phyloP scores from a whole-genome alignment of 2,888 invertebrate genomes.

The Drosophila recens region DNA sequence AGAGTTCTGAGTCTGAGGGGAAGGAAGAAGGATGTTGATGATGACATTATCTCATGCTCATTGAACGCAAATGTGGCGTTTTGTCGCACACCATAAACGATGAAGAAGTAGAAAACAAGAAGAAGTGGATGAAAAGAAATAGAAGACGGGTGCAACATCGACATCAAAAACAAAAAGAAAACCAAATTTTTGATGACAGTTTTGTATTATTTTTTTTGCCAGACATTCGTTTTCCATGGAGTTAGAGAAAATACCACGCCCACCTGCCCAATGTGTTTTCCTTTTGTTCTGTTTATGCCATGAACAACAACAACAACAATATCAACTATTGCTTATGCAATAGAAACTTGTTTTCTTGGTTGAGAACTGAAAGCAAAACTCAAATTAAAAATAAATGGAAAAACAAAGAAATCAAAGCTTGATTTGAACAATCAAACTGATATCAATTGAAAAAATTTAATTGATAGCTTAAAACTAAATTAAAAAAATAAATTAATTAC shows the following conservation, averaged over 20 bases:
- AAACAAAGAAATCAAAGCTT: background rate
- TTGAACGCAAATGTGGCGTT: conserved; percentile 79
- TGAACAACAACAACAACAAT: background rate
- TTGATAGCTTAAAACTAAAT: background rate
- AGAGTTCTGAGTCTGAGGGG: background rate
- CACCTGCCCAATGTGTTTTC: conserved; percentile 13
- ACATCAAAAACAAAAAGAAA: conserved; percentile 6
- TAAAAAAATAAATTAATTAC: no score
- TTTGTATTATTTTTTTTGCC: conserved; percentile 8
- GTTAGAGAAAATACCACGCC: background rate
- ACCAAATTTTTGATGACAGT: conserved; percentile 26
- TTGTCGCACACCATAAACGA: conserved; percentile 66
- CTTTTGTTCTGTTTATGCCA: background rate
- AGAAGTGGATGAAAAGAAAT: conserved; percentile 13
- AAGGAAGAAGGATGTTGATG: conserved; percentile 63
- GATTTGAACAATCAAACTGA: background rate
- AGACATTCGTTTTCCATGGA: conserved; percentile 33
- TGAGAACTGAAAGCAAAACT: background rate
- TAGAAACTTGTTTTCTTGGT: background rate
- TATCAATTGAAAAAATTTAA: background rate
- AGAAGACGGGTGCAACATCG: conserved; percentile 3
- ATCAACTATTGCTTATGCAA: background rate
- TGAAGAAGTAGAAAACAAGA: conserved; percentile 9
- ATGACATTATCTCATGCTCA: conserved; percentile 79
- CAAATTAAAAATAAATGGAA: background rate